A percentile compares a stretch with the other conserved stretches of the same genome.
Conservation (phyloP, 2,888 invertebrate species). For the Rosalia funebris region DNA sequence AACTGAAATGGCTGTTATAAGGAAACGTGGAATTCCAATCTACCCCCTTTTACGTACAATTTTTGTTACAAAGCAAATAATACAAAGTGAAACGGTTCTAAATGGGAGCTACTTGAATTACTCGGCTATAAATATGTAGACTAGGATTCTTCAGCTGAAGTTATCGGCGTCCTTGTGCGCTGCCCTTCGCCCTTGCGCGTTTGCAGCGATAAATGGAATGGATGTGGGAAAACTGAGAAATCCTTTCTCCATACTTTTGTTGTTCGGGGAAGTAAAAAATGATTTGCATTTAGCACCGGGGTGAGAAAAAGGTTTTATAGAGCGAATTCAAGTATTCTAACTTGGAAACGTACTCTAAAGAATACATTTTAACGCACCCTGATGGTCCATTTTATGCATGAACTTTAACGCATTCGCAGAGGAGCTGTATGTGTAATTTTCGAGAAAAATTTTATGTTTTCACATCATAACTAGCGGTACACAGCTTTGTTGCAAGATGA, state of each 20-base stretch:
- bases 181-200: constrained; percentile 19
- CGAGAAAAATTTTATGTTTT: background rate
- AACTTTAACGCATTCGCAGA: background rate
- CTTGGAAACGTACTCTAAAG: constrained; percentile 16
- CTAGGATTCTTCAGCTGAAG: constrained; percentile 6
- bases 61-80: constrained; percentile 4
- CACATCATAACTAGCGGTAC: too few species aligned
- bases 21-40: too few species aligned
- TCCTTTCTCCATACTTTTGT: constrained; percentile 29
- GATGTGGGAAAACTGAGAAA: constrained; percentile 21
- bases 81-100: constrained; percentile 1
- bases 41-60: constrained; percentile 10
- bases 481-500: too few species aligned
- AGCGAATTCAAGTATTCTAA: constrained; percentile 17
- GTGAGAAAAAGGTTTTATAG: constrained; percentile 20
- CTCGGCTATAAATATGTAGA: constrained; percentile 20
- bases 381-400: constrained; percentile 1
- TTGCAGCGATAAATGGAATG: constrained; percentile 20
- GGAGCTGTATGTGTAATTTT: background rate
- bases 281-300: constrained; percentile 29
- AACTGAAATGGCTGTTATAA: too few species aligned
- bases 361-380: constrained; percentile 7
- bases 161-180: constrained; percentile 20
- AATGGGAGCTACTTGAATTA: constrained; percentile 14
- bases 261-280: constrained; percentile 31